Percentiles rank a stretch among this genome's conserved stretches.
Conservation (phyloP, 2,113 vertebrate genomes). For the Xenopus laevis region DNA sequence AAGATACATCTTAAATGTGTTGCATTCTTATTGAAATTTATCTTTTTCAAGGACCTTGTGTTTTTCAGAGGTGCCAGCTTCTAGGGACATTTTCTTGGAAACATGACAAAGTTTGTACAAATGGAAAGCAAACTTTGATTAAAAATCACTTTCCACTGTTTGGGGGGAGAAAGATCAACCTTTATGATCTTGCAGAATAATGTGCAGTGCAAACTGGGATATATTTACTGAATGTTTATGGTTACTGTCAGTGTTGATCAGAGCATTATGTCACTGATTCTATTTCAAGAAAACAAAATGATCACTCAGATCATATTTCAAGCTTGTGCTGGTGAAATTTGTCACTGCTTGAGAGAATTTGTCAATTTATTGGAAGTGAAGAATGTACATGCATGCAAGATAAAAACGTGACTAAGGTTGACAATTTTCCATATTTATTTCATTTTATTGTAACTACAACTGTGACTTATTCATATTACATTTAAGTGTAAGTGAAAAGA, state of each 20-base stretch:
- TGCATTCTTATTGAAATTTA: constrained; percentile 44
- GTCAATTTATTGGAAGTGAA: constrained; percentile 19
- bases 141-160: constrained; percentile 27
- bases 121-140: constrained; percentile 22
- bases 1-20: constrained; percentile 42
- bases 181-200: constrained; percentile 12
- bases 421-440: constrained; percentile 10
- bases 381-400: constrained; percentile 8
- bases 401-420: constrained; percentile 7
- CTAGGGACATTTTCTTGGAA: constrained; percentile 27
- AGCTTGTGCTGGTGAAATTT: constrained; percentile 15
- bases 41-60: constrained; percentile 42
- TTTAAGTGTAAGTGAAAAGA: background rate
- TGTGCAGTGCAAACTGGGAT: constrained; percentile 24
- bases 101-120: constrained; percentile 29
- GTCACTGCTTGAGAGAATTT: constrained; percentile 10
- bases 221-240: constrained; percentile 35
- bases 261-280: constrained; percentile 28
- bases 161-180: constrained; percentile 9
- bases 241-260: constrained; percentile 26
- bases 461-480: background rate
- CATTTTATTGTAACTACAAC: background rate
- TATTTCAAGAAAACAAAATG: constrained; percentile 8
- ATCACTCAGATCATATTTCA: constrained; percentile 20
- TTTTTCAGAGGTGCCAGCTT: constrained; percentile 14